Conservation (phyloP, 1,140 invertebrate species). For the Drosophila biarmipes region DNA sequence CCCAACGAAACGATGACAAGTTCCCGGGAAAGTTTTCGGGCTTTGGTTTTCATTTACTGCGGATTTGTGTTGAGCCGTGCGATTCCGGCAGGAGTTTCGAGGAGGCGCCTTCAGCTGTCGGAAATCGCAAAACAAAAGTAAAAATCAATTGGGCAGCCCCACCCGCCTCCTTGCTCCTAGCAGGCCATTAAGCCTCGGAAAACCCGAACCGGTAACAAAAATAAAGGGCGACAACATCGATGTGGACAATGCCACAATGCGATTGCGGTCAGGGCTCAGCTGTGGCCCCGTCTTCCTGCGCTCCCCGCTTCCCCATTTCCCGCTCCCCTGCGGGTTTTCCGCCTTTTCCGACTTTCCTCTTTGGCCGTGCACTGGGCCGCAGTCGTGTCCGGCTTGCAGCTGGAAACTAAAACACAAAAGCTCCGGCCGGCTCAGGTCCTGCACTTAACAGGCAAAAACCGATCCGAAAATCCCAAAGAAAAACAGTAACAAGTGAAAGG, state of each 20-base stretch:
- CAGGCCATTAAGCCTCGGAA: slow-evolving; percentile 66
- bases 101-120: slow-evolving; percentile 34
- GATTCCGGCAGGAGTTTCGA: slow-evolving; percentile 55
- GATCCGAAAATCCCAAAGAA: slow-evolving; percentile 71
- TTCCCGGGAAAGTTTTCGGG: slow-evolving; percentile 54
- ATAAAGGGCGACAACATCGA: slow-evolving; percentile 75
- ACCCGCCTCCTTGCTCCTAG: slow-evolving; percentile 13
- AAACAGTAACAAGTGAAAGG: slow-evolving; percentile 53
- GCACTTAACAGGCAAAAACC: slow-evolving; percentile 67
- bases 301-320: too few relatives aligned
- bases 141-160: slow-evolving; percentile 60
- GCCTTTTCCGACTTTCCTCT: slow-evolving; percentile 33
- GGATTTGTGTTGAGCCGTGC: slow-evolving; percentile 68
- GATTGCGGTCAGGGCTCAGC: slow-evolving; percentile 70
- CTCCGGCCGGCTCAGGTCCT: slow-evolving; percentile 49
- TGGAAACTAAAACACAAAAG: slow-evolving; percentile 76
- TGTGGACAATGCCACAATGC: slow-evolving; percentile 79
- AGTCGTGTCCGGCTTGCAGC: slow-evolving; percentile 68
- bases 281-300: slow-evolving; percentile 3
- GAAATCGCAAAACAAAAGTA: slow-evolving; percentile 61
- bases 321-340: slow-evolving; percentile 5
- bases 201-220: slow-evolving; percentile 58
- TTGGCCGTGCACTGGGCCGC: slow-evolving; percentile 32
- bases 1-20: slow-evolving; percentile 14
- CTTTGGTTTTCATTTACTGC: slow-evolving; percentile 63